Base-by-base conservation (phyloP, 2,888 invertebrate species). In the Dascillus cervinus region DNA sequence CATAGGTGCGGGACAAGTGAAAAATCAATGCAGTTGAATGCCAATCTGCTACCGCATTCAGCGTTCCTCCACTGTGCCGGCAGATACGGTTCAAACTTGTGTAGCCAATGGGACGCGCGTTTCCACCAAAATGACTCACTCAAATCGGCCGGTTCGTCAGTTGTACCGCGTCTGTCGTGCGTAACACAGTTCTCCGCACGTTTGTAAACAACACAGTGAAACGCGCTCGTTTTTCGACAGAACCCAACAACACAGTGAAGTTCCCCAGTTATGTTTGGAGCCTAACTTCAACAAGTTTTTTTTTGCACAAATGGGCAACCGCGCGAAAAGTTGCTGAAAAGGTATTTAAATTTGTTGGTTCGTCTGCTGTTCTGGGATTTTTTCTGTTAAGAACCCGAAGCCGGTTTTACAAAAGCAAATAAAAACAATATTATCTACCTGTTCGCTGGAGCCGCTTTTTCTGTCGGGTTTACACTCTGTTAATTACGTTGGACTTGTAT, bases 91-190 rank as follows among this genome's bases (percentile, higher is more conserved):
- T 12, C 19, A 24, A 33, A 15, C 12, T 4, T 21, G 33, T 22
- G 9, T 28, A 28, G 23, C 37, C 37, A 37, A 37, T 37, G 11
- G 30, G 21, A 28, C 29, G 20, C 10, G 19, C 29, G 26, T 14
- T 27, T 25, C 22, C 23, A 30, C n/a, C 25, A 22, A 26, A 30
- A 26, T 37, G 37, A 37, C 33, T 37, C 37, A 37, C 28, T 32
- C 28, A 31, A 28, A 36, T 23, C 34, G 14, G 26, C 14, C 13
- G 17, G 13, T 6, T 10, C 8, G 26, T n/a, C 26, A 26, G 26
- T 26, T 26, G 26, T 13, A 11, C 17, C 3, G 14, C 26, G 9
- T 11, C 3, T 22, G 22, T 6, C 1, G 9, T 13, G 14, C 11
- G 26, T 3, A 9, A n/a, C n/a, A 11, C 8, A 15, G 11, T 10